Evolutionary conservation across 2,888 invertebrate species (phyloP).

Genomic region (Rhimphoctona megacephalus): DNA sequence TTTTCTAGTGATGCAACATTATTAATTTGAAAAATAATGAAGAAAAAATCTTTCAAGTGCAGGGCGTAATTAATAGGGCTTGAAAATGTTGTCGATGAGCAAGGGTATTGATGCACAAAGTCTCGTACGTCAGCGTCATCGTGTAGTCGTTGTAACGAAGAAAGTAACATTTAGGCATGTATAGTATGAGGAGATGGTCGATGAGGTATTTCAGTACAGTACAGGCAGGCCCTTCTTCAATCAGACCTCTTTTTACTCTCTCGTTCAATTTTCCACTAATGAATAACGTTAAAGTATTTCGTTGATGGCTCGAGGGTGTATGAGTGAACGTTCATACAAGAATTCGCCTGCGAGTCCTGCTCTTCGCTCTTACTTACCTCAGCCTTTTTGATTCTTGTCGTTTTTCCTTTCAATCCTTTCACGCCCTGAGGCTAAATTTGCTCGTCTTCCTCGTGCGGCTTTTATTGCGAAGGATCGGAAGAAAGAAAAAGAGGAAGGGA

Average conservation of each 20-base stretch:
- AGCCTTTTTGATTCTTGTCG: not conserved
- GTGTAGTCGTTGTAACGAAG: not conserved
- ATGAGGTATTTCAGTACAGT: conserved; percentile 27
- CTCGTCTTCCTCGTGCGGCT: conserved; percentile 18
- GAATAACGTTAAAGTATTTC: conserved; percentile 51
- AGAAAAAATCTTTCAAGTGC: not conserved
- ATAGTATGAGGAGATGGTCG: conserved; percentile 16
- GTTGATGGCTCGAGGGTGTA: conserved; percentile 39
- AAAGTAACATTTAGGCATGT: conserved; percentile 11
- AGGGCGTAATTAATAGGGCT: not conserved
- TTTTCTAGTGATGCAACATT: not conserved
- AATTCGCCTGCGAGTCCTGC: conserved; percentile 10
- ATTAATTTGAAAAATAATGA: conserved; percentile 13
- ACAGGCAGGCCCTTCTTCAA: conserved; percentile 17
- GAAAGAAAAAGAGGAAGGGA: conserved; percentile 28
- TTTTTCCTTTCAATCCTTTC: conserved; percentile 59
- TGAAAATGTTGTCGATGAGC: not conserved
- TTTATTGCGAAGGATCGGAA: conserved; percentile 2
- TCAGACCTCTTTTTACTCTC: conserved; percentile 15
- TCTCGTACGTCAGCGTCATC: not conserved
- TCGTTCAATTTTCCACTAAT: conserved; percentile 36
- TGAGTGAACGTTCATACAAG: conserved; percentile 18
- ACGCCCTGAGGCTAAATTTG: conserved; percentile 42
- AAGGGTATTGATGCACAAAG: not conserved
- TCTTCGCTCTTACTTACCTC: conserved; percentile 20